phyloP scores from a whole-genome alignment of 2,113 vertebrate species.

The Phodopus roborovskii region DNA sequence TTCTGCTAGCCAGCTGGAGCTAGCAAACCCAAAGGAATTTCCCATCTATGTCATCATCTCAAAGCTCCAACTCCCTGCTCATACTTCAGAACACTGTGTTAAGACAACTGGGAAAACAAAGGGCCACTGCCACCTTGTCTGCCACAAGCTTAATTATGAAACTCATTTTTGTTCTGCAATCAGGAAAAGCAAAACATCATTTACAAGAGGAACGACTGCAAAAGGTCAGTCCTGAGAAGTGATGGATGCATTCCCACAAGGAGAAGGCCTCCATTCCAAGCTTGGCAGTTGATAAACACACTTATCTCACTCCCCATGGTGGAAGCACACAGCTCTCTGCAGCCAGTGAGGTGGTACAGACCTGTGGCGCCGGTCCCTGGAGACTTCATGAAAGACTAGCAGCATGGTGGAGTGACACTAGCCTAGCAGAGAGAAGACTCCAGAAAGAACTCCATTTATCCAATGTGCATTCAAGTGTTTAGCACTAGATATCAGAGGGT shows the following conservation, averaged over 20 bases:
- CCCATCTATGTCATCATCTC: background rate
- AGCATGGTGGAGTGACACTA: constrained; percentile 71
- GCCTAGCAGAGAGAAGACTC: constrained; percentile 62
- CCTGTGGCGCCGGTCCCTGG: constrained; percentile 64
- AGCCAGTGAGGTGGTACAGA: constrained; percentile 77
- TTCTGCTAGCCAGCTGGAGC: background rate
- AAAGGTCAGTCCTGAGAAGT: constrained; percentile 78
- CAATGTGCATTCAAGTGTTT: constrained; percentile 73
- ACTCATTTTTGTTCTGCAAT: constrained; percentile 62
- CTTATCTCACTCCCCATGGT: constrained; percentile 72
- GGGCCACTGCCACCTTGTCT: background rate
- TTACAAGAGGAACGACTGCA: constrained; percentile 68
- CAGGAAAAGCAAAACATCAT: constrained; percentile 73
- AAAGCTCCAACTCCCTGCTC: background rate
- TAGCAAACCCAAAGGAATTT: background rate
- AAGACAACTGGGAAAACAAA: constrained; percentile 6
- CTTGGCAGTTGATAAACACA: constrained; percentile 76
- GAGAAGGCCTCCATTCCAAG: constrained; percentile 69
- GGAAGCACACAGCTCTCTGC: constrained; percentile 71
- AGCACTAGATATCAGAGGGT: constrained; percentile 76
- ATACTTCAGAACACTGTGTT: background rate
- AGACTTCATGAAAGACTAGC: constrained; percentile 69
- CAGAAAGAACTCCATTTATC: constrained; percentile 71
- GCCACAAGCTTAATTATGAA: constrained; percentile 64
- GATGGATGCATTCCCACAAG: constrained; percentile 75